Conservation (phyloP, 1,140 invertebrate genomes). For the Drosophila gunungcola region DNA sequence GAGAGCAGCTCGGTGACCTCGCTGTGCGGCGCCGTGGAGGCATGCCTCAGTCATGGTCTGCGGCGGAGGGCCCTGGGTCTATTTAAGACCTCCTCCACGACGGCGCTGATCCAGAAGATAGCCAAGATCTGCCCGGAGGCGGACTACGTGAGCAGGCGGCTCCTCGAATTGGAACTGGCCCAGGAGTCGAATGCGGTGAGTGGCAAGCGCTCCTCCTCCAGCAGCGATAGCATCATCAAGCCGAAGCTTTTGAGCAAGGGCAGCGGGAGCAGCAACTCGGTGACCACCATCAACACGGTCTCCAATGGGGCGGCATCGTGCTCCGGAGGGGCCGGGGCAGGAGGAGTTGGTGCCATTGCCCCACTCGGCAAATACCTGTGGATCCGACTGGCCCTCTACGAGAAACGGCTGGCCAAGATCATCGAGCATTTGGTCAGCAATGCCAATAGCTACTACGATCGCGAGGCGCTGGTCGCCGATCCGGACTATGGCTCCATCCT, state of each 20-base stretch:
- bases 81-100: constrained; percentile 95
- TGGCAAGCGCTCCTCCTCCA: constrained; percentile 91
- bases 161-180: constrained; percentile 90
- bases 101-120: constrained; percentile 95
- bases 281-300: constrained; percentile 83
- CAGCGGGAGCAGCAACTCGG: constrained; percentile 85
- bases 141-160: constrained; percentile 89
- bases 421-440: constrained; percentile 94
- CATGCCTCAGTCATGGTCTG: constrained; percentile 94
- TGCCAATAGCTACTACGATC: constrained; percentile 93
- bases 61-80: constrained; percentile 89
- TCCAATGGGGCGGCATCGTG: constrained; percentile 20
- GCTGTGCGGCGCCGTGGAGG: constrained; percentile 94
- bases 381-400: constrained; percentile 95
- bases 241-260: constrained; percentile 87
- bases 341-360: constrained; percentile 16
- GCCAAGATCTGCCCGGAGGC: constrained; percentile 91
- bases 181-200: constrained; percentile 88
- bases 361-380: constrained; percentile 89
- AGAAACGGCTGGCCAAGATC: constrained; percentile 94
- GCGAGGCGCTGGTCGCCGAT: constrained; percentile 94
- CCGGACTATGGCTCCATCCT: constrained; percentile 96
- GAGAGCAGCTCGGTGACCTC: constrained; percentile 95
- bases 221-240: constrained; percentile 90
- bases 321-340: constrained; percentile 48